Percentiles rank a stretch among this genome's conserved stretches.
phyloP scores from a whole-genome alignment of 2,797 vertebrate species.

The Chloroceryle inda region DNA sequence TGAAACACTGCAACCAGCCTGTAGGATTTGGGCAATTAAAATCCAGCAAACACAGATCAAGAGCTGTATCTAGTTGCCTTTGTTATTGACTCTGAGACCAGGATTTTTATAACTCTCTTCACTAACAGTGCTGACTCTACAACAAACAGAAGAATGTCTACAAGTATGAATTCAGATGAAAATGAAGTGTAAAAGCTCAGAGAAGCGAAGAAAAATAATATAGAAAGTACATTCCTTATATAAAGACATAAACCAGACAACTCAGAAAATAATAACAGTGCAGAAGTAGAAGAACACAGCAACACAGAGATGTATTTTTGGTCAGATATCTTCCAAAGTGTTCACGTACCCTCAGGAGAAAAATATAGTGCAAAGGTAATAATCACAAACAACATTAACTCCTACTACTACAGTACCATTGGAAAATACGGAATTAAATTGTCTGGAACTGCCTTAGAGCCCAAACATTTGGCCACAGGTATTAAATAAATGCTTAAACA shows the following conservation, averaged over 20 bases:
- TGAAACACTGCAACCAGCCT: neutral
- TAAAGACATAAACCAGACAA: neutral
- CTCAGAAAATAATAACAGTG: neutral
- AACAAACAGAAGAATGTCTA: neutral
- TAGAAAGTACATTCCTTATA: neutral
- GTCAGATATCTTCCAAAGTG: neutral
- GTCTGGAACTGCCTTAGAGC: neutral
- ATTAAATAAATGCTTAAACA: constrained; percentile 8
- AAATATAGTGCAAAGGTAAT: neutral
- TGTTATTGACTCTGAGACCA: neutral
- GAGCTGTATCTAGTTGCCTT: neutral
- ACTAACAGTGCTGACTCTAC: neutral
- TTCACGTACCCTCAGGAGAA: neutral
- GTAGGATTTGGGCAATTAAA: neutral
- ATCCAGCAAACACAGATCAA: neutral
- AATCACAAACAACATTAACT: constrained; percentile 3
- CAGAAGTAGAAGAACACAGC: neutral
- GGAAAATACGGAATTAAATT: constrained; percentile 5
- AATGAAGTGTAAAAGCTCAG: neutral
- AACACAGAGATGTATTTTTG: neutral
- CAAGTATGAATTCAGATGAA: neutral
- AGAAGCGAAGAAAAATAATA: neutral
- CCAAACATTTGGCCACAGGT: neutral
- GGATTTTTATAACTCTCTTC: neutral
- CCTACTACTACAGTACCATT: neutral